Evolutionary conservation across 2,888 invertebrate genomes (phyloP), one percentile per base, ranked within the genome.

Genomic region (Ectemnius lituratus): DNA sequence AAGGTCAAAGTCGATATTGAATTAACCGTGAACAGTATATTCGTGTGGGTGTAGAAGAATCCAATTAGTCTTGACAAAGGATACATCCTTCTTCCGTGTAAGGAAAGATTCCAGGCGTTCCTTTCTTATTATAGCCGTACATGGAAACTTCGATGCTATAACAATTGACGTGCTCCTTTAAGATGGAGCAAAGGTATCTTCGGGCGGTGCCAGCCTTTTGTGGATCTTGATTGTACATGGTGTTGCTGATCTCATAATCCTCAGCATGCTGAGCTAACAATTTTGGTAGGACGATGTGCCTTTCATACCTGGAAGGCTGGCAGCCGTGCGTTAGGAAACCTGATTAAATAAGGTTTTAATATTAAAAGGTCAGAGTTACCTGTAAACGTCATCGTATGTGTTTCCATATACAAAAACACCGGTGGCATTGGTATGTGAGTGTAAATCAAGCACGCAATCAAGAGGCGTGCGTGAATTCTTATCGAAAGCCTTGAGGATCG

Each of bases 81-180:
- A 97, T 97, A 98, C 98, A 99, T 82, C 96, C 95, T 85, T 98
- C 98, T 92, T 98, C 98, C 52, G 96, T 98, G 89, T 98, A 99
- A 46, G 97, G 95, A 70, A 97, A 93, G 71, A 95, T 92, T 0
- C 94, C 94, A 66, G 95, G 93, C 3, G 94, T 93, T 61, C 94
- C 93, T 65, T 94, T 94, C 16, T 95, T 91, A 86, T 94, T 94
- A 86, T 97, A 96, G n/a, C 98, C 98, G 84, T 95, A 96, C 92
- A 98, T 94, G 11, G 98, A 98, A 0, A 97, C 97, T 88, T 98
- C 95, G 84, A 98, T 91, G 0, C 97, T 96, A 91, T 98, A 99
- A 70, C 97, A 96, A 91, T 98, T 96, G 16, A 96, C 95, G 69
- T 94, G 94, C 81, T 96, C 95, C 83, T 95, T 96, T 78, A 97